These are phyloP conservation scores for Strix aluco DNA, from an alignment of 2,113 vertebrate species.

Conservation along the genomic window DNA sequence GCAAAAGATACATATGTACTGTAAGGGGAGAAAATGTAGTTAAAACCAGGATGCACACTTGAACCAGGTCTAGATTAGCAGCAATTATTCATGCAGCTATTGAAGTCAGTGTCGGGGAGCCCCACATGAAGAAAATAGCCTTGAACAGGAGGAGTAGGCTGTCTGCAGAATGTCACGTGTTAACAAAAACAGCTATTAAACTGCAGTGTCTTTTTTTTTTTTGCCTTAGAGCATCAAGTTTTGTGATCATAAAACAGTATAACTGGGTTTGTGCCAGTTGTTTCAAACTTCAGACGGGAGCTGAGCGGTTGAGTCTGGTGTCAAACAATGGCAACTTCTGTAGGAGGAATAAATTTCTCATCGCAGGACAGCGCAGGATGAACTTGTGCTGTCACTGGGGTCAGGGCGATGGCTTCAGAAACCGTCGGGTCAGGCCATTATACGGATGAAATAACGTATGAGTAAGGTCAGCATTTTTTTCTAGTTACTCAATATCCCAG, in stretches of 20 bases:
- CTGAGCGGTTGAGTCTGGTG: not conserved
- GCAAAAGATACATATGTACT: not conserved
- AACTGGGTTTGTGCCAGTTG: not conserved
- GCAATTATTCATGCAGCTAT: not conserved
- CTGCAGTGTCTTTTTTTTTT: too few species aligned
- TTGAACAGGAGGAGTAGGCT: not conserved
- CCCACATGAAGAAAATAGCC: not conserved
- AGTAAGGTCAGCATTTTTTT: not conserved
- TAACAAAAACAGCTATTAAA: not conserved
- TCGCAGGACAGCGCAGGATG: not conserved
- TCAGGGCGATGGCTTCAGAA: not conserved
- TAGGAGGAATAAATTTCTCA: not conserved
- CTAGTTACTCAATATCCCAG: not conserved
- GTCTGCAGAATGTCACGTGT: not conserved
- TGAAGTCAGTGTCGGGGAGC: not conserved
- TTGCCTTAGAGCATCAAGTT: not conserved
- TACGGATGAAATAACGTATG: not conserved
- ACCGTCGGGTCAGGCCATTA: accelerated
- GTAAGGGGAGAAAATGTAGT: not conserved
- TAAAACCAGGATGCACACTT: not conserved
- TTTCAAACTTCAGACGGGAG: not conserved
- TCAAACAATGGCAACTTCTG: too few species aligned
- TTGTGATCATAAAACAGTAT: not conserved
- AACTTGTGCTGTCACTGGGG: not conserved
- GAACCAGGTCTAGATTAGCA: not conserved